Evolutionary conservation across 2,113 vertebrate genomes (phyloP), one percentile per base, ranked within the genome.

Genomic region (Larimichthys polyactis): DNA sequence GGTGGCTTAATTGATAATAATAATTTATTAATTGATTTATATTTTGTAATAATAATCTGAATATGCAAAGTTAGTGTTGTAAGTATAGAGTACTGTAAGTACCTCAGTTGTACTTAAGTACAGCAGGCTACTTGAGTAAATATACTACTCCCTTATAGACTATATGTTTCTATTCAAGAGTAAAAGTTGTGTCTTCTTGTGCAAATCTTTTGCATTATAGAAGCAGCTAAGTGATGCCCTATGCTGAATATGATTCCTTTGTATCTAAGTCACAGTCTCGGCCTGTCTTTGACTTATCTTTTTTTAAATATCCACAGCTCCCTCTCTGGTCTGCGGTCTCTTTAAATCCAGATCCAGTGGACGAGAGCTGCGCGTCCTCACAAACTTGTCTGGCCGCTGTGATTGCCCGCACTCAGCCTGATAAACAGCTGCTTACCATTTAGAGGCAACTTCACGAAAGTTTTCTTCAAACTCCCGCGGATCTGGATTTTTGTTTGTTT

Each of bases 311-410:
- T 66, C 60, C 75, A 54, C 65, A 32, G 79, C 69, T 79, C 54
- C 70, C 68, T 55, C 75, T 55, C 75, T 69, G 86, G 70, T 85
- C 86, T 93, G 85, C 93, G 91, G 93, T 94, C 94, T 92, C 94
- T 95, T 95, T 95, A 95, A 95, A 92, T 91, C 77, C 87, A 68
- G 36, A 68, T 58, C 64, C 82, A 64, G 90, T 63, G 84, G 86
- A 83, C 58, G 72, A 58, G 89, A 71, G 78, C 86, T 71, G 82
- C 22, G 83, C 81, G 85, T 92, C 89, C 85, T 86, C 89, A 24
- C 69, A 27, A 60, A 79, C 4, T 81, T 27, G 87, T 83, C 86
- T 90, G 91, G 85, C 79, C 71, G 75, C 79, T 66, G 29, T 52
- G 81, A 80, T 78, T 86, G 84, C 60, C 85, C 81, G 40, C 87